Conservation (phyloP, 2,113 vertebrate species). For the Erpornis zantholeuca region DNA sequence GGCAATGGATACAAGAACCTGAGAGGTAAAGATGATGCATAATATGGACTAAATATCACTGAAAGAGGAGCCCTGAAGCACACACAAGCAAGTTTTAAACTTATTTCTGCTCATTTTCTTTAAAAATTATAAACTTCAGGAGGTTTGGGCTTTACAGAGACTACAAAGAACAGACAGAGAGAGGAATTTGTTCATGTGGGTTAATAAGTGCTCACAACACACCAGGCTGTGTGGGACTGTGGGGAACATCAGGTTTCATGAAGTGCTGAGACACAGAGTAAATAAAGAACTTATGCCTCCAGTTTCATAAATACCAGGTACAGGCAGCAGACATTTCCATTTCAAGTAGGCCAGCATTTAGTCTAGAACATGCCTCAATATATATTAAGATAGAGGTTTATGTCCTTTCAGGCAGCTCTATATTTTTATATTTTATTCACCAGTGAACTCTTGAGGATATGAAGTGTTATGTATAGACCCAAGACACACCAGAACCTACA, state of each 20-base stretch:
- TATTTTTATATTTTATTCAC: slow-evolving; percentile 34
- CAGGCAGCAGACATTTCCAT: slow-evolving; percentile 39
- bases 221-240: neutral
- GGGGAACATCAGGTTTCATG: neutral
- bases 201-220: neutral
- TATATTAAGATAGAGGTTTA: slow-evolving; percentile 24
- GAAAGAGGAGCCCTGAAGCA: neutral
- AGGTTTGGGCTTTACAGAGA: neutral
- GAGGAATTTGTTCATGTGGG: neutral
- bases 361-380: neutral
- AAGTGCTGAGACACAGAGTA: neutral
- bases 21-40: neutral
- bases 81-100: neutral
- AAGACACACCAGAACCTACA: neutral
- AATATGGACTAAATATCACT: neutral
- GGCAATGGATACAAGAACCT: neutral
- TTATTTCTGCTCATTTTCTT: neutral
- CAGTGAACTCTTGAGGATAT: neutral
- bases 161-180: neutral
- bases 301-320: neutral
- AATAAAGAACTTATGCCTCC: slow-evolving; percentile 11
- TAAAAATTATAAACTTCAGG: neutral
- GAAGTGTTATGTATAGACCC: neutral
- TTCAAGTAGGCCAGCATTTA: slow-evolving; percentile 46
- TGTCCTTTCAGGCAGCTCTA: slow-evolving; percentile 23